phyloP scores from a whole-genome alignment of 2,888 invertebrate genomes.

The Parelbella ahira region DNA sequence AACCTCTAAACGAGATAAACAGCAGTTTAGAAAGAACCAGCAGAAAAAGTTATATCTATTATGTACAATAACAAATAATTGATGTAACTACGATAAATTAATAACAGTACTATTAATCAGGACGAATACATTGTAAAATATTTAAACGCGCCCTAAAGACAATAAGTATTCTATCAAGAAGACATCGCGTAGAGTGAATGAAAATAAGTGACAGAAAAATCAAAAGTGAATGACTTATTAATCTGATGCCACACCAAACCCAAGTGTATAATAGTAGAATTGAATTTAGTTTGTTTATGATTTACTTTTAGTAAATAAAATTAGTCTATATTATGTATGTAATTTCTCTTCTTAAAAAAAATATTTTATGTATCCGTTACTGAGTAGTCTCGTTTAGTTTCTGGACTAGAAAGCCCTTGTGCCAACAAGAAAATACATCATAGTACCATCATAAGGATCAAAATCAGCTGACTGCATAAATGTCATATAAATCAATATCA shows the following conservation, averaged over 20 bases:
- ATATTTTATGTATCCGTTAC: too few species aligned
- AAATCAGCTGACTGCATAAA: slow-evolving; percentile 47
- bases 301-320: too few species aligned
- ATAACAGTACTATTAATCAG: slow-evolving; percentile 14
- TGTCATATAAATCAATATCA: too few species aligned
- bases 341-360: too few species aligned
- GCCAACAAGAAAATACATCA: too few species aligned
- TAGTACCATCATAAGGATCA: slow-evolving; percentile 35
- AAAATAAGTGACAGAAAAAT: background rate
- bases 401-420: too few species aligned
- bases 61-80: slow-evolving; percentile 16
- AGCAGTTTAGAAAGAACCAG: slow-evolving; percentile 14
- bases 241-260: too few species aligned
- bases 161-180: slow-evolving; percentile 30
- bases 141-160: slow-evolving; percentile 48
- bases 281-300: too few species aligned
- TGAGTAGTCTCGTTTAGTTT: too few species aligned
- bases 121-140: slow-evolving; percentile 36
- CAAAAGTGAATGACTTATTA: too few species aligned
- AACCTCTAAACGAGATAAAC: slow-evolving; percentile 55
- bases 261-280: too few species aligned
- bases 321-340: too few species aligned
- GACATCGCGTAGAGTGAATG: slow-evolving; percentile 18
- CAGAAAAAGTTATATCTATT: slow-evolving; percentile 1
- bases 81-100: slow-evolving; percentile 14